A percentile compares a stretch with the other conserved stretches of the same genome.
phyloP scores from a whole-genome alignment of 1,140 invertebrate species.

The Rhopalosiphum maidis region DNA sequence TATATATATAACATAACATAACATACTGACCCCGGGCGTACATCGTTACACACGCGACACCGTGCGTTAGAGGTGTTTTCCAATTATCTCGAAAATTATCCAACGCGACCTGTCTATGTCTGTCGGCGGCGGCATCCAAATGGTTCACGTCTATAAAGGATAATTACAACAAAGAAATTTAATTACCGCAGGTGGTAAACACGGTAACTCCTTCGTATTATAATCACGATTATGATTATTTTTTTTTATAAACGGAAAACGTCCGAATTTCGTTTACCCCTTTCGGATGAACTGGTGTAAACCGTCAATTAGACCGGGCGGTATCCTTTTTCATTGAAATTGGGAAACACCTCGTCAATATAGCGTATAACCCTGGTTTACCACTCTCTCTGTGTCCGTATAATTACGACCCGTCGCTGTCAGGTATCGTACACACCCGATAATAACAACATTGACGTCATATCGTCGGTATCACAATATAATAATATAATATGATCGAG shows the following conservation, averaged over 20 bases:
- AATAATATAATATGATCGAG: background rate
- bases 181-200: conserved; percentile 55
- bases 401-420: conserved; percentile 36
- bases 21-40: background rate
- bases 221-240: conserved; percentile 31
- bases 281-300: conserved; percentile 33
- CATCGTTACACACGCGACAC: conserved; percentile 35
- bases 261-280: conserved; percentile 33
- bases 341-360: conserved; percentile 46
- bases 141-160: conserved; percentile 26
- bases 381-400: background rate
- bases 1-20: background rate
- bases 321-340: conserved; percentile 49
- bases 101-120: conserved; percentile 38
- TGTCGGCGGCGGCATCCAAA: conserved; percentile 20
- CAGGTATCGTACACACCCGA: background rate
- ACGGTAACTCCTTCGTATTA: conserved; percentile 28
- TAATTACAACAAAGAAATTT: conserved; percentile 54
- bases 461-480: conserved; percentile 8
- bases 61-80: conserved; percentile 44
- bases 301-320: conserved; percentile 47
- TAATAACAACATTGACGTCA: conserved; percentile 30
- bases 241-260: conserved; percentile 35
- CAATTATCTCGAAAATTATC: conserved; percentile 39
- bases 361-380: background rate